A percentile compares a stretch with the other conserved stretches of the same genome.
phyloP scores from a whole-genome alignment of 2,113 vertebrate genomes.

The Rhipidura dahli region DNA sequence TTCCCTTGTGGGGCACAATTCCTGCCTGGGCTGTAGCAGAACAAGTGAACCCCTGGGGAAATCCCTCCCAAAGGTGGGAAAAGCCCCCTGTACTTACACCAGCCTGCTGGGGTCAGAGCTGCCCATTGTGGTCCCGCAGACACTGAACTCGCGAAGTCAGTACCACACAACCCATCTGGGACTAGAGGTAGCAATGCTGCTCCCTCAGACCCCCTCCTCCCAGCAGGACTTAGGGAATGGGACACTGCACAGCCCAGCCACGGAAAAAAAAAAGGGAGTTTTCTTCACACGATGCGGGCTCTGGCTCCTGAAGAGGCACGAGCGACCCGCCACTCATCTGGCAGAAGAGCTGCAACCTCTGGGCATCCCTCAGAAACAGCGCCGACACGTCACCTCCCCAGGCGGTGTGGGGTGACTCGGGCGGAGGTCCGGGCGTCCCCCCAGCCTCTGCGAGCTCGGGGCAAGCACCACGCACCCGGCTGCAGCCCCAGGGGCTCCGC shows the following conservation, averaged over 20 bases:
- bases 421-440: rapidly evolving
- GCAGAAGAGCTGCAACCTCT: background rate
- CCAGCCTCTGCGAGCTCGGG: rapidly evolving
- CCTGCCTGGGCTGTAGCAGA: rapidly evolving
- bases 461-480: rapidly evolving
- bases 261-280: rapidly evolving
- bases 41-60: background rate
- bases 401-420: rapidly evolving
- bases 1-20: rapidly evolving
- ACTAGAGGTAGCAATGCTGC: rapidly evolving
- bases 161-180: background rate
- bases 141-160: rapidly evolving
- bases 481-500: background rate
- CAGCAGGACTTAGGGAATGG: rapidly evolving
- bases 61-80: background rate
- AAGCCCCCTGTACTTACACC: background rate
- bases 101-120: background rate
- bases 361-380: background rate
- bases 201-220: rapidly evolving
- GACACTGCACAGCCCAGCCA: background rate
- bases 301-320: rapidly evolving
- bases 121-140: rapidly evolving
- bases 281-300: rapidly evolving
- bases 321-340: rapidly evolving
- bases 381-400: rapidly evolving